Evolutionary conservation across 2,797 vertebrate genomes (phyloP).

Genomic region (Halcyon smyrnensis): DNA sequence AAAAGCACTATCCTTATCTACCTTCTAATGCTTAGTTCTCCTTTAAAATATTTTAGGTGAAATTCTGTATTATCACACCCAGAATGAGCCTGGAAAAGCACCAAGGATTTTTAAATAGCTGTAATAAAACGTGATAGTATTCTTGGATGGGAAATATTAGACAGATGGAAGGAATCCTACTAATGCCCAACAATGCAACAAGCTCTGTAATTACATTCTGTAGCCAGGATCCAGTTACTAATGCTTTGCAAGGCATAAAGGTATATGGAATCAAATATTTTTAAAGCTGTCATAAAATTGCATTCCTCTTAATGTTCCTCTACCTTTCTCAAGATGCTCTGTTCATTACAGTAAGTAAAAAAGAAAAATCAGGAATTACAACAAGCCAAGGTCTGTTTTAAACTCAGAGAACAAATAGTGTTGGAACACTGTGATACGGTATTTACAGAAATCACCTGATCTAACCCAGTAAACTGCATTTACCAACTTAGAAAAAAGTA

Average conservation of each 20-base stretch:
- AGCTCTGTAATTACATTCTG: slow-evolving; percentile 40
- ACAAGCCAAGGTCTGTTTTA: not conserved
- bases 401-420: not conserved
- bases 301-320: not conserved
- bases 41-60: slow-evolving; percentile 14
- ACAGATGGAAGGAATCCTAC: slow-evolving; percentile 65
- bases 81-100: slow-evolving; percentile 23
- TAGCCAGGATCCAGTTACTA: slow-evolving; percentile 47
- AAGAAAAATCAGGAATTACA: not conserved
- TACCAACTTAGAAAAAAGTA: not conserved
- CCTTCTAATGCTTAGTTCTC: not conserved
- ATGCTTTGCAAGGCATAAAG: slow-evolving; percentile 35
- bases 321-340: not conserved
- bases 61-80: slow-evolving; percentile 16
- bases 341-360: not conserved
- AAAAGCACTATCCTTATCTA: not conserved
- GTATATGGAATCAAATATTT: slow-evolving; percentile 35
- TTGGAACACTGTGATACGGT: too few relatives aligned
- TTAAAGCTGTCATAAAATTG: slow-evolving; percentile 41
- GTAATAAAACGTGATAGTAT: slow-evolving; percentile 45
- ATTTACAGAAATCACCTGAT: not conserved
- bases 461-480: not conserved
- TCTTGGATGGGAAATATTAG: slow-evolving; percentile 44
- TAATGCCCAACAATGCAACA: slow-evolving; percentile 51
- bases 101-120: slow-evolving; percentile 29